Percentiles rank a stretch among this genome's conserved stretches.
Evolutionary conservation across 1,140 invertebrate genomes (phyloP).

Genomic region (Asbolus verrucosus): DNA sequence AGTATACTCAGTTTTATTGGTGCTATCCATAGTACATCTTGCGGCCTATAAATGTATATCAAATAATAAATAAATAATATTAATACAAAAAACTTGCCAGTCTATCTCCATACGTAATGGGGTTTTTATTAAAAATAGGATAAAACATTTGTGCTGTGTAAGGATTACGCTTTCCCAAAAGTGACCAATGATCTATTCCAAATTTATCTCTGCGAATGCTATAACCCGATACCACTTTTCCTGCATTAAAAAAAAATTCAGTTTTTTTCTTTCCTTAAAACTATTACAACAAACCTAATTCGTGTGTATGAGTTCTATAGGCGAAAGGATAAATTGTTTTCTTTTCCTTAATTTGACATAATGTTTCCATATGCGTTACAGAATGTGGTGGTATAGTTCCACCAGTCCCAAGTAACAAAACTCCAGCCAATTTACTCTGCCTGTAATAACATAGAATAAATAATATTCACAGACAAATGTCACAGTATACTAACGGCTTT

Average conservation of each 20-base stretch:
- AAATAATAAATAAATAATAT: not conserved
- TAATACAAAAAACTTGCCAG: slow-evolving; percentile 71
- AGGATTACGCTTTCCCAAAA: slow-evolving; percentile 93
- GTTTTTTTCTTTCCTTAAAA: too few species aligned
- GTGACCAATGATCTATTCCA: slow-evolving; percentile 78
- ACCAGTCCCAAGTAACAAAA: slow-evolving; percentile 86
- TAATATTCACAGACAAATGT: too few species aligned
- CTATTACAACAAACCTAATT: slow-evolving; percentile 78
- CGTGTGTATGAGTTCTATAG: slow-evolving; percentile 94
- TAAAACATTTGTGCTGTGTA: slow-evolving; percentile 97
- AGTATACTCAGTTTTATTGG: slow-evolving; percentile 71
- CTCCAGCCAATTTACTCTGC: slow-evolving; percentile 82
- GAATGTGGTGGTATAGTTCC: slow-evolving; percentile 79
- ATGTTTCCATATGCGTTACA: slow-evolving; percentile 88
- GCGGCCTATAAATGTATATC: slow-evolving; percentile 73
- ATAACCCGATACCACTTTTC: slow-evolving; percentile 90
- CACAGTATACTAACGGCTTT: slow-evolving; percentile 74
- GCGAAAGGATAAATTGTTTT: slow-evolving; percentile 94
- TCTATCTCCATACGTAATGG: slow-evolving; percentile 78
- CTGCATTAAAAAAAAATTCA: slow-evolving; percentile 64
- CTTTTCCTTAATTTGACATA: slow-evolving; percentile 83
- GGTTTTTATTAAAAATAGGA: slow-evolving; percentile 75
- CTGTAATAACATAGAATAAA: too few species aligned
- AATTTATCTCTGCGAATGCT: slow-evolving; percentile 72
- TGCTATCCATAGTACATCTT: slow-evolving; percentile 90